A percentile compares a stretch with the other conserved stretches of the same genome.
Evolutionary conservation across 2,113 vertebrate species (phyloP).

Genomic region (Epinephelus lanceolatus): DNA sequence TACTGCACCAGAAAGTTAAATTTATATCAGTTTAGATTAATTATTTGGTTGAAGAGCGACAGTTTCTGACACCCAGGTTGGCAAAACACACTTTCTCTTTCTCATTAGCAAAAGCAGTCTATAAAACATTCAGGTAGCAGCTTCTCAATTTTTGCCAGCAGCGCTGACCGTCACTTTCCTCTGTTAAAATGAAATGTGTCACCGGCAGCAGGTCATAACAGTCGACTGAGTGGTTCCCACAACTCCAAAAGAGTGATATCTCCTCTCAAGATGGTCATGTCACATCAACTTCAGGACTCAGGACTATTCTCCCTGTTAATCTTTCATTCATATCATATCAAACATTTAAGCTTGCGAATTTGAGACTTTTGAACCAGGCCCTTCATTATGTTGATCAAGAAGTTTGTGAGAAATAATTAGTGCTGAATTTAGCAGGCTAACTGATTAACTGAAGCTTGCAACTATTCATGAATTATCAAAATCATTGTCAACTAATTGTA

Average conservation of each 20-base stretch:
- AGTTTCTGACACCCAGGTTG: not conserved
- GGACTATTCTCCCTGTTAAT: not conserved
- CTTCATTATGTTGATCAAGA: not conserved
- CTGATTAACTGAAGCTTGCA: not conserved
- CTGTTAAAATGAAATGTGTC: not conserved
- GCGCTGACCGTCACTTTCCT: not conserved
- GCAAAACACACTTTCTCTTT: not conserved
- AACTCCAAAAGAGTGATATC: not conserved
- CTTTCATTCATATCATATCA: not conserved
- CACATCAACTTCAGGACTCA: not conserved
- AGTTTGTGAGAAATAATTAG: not conserved
- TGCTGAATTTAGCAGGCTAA: not conserved
- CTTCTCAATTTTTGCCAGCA: not conserved
- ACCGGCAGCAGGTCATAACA: not conserved
- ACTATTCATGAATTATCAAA: not conserved
- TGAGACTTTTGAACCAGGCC: not conserved
- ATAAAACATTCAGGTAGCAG: not conserved
- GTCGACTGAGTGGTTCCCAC: not conserved
- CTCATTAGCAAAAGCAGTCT: not conserved
- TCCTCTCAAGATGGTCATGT: not conserved
- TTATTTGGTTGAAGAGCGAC: not conserved
- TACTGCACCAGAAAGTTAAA: not conserved
- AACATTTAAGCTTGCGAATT: not conserved
- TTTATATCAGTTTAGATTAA: not conserved
- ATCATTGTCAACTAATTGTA: not conserved